These are phyloP conservation scores for Silurus meridionalis DNA, from an alignment of 2,113 vertebrate genomes.

Conservation along the genomic window DNA sequence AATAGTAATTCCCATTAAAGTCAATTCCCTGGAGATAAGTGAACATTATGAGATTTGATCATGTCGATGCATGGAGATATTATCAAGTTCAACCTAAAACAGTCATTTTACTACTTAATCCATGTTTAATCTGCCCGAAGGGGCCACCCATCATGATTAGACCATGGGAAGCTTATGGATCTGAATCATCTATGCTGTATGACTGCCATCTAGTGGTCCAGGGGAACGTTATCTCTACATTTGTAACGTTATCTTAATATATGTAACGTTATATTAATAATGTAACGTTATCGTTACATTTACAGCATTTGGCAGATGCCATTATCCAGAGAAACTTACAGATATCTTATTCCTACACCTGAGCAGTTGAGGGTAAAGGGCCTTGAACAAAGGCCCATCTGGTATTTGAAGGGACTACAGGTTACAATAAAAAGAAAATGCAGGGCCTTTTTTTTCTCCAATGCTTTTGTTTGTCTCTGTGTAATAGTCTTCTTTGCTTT, in stretches of 20 bases:
- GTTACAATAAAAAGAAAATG: background rate
- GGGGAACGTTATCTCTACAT: background rate
- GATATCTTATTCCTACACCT: too few relatives aligned
- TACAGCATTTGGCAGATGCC: too few relatives aligned
- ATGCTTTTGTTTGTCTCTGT: background rate
- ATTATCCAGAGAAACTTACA: too few relatives aligned
- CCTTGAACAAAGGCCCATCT: too few relatives aligned
- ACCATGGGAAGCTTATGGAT: constrained; percentile 7
- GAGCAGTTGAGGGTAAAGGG: too few relatives aligned
- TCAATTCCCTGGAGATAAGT: background rate
- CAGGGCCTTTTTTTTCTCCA: background rate
- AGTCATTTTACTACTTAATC: constrained; percentile 38
- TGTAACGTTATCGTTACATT: too few relatives aligned
- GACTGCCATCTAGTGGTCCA: constrained; percentile 41
- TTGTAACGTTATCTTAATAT: too few relatives aligned
- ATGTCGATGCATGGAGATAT: background rate
- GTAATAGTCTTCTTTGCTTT: background rate
- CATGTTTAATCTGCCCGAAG: constrained; percentile 21
- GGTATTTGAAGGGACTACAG: too few relatives aligned
- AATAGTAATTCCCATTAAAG: background rate
- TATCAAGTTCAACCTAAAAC: constrained; percentile 25
- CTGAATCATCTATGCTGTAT: background rate
- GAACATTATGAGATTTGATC: constrained; percentile 14
- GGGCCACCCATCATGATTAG: constrained; percentile 39
- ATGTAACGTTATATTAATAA: too few relatives aligned